Base-by-base conservation (phyloP, 2,797 vertebrate species). In the Betta splendens region DNA sequence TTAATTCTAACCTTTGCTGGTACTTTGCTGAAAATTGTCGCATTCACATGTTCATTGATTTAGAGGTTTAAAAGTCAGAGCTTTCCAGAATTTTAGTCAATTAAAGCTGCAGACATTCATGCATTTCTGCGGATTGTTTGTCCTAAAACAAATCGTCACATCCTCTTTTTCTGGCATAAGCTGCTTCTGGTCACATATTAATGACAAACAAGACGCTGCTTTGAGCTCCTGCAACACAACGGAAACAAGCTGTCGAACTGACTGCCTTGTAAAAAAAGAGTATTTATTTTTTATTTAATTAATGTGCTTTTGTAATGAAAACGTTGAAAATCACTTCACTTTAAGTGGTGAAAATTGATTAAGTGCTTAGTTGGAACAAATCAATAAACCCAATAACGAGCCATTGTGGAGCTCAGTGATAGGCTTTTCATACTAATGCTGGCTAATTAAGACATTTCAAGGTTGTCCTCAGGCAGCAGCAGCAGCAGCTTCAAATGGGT, bases 391-490 rank as follows among this genome's bases (percentile, higher is more conserved):
- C 22, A 25, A 47, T 36, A 47, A 58, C 61, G 25, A 59, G 25
- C 48, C 40, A 29, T 62, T 68, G 46, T 12, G 20, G 26, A 31
- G 17, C 36, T 32, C 20, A 16, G 60, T 48, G 44, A 67, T 23
- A 33, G 53, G 53, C 45, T 39, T n/a, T 57, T 42, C 13, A 29
- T 33, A 32, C 38, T 48, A 66, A 72, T 67, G 18, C 43, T 42
- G 35, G 38, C 46, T 79, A 54, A 77, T 79, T 67, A 67, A 43
- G 16, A 36, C 3, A 22, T 60, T 64, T 58, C 18, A 56, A 50
- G 18, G 55, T 28, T 67, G 67, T 69, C 33, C 18, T 37, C 49
- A 38, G 18, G 48, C 63, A 40, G 42, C 40, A 29, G 58, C 40
- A 29, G 58, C 4, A 49, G 6, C 17, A 43, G 43, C 26, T 63